Percentiles rank a stretch among this genome's conserved stretches.
These are phyloP conservation scores for Hydrophis major DNA, from an alignment of 2,797 vertebrate species.

Conservation along the genomic window DNA sequence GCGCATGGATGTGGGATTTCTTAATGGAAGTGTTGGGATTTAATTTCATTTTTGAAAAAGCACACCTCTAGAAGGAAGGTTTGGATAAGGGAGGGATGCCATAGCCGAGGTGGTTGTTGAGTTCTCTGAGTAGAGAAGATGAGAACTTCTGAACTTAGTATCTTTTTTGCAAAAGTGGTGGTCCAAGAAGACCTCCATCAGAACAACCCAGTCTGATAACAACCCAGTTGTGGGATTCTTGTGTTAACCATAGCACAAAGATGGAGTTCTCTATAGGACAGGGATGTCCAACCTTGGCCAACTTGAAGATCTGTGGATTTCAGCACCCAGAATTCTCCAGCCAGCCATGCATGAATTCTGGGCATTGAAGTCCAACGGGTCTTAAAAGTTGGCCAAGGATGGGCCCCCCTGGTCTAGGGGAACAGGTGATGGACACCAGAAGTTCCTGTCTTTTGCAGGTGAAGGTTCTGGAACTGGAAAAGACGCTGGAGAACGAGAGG, in stretches of 20 bases:
- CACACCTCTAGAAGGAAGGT: too few species aligned
- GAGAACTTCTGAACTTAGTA: background rate
- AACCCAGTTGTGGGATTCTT: background rate
- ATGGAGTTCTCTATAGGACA: background rate
- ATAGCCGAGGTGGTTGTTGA: background rate
- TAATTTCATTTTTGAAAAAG: background rate
- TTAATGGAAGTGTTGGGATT: background rate
- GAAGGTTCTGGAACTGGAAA: constrained; percentile 92
- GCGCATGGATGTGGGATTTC: background rate
- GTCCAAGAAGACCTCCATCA: background rate
- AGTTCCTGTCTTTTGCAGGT: constrained; percentile 72
- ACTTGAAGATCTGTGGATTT: background rate
- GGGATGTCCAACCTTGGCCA: background rate
- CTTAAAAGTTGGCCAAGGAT: background rate
- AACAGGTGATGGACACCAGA: background rate
- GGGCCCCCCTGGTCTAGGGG: too few species aligned
- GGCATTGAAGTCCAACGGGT: background rate
- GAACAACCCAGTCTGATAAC: background rate
- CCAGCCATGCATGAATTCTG: background rate
- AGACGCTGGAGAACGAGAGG: constrained; percentile 83
- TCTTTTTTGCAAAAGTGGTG: background rate
- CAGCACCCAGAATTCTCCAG: too few species aligned
- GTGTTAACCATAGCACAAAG: background rate
- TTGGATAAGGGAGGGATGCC: background rate
- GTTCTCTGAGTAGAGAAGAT: background rate